A percentile compares a stretch with the other conserved stretches of the same genome.
Conservation (phyloP, 2,888 invertebrate species). For the Chromoteleia sp. region DNA sequence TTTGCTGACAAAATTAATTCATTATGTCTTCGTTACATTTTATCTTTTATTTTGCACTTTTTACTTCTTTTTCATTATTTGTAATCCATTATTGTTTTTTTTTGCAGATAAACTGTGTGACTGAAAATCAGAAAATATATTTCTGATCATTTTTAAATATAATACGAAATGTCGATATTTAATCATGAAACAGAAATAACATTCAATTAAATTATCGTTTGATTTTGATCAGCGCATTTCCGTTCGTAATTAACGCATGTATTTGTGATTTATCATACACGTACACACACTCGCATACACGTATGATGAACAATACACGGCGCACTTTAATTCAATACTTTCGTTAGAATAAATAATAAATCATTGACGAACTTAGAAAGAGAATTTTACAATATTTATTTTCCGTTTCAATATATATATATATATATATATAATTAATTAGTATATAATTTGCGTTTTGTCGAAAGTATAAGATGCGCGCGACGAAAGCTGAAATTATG, state of each 20-base stretch:
- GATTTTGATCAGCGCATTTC: constrained; percentile 10
- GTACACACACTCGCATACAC: too few species aligned
- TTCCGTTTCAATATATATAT: constrained; percentile 12
- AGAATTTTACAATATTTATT: constrained; percentile 12
- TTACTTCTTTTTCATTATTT: too few species aligned
- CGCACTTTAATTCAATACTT: not conserved
- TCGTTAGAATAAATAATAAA: constrained; percentile 7
- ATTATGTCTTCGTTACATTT: too few species aligned
- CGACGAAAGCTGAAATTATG: constrained; percentile 47
- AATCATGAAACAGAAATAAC: constrained; percentile 13
- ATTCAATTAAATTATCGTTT: constrained; percentile 19
- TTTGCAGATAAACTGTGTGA: too few species aligned
- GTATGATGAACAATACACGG: not conserved
- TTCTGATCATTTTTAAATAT: constrained; percentile 6
- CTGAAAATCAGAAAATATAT: too few species aligned
- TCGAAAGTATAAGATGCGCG: constrained; percentile 32
- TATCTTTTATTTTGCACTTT: too few species aligned
- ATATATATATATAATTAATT: constrained; percentile 52
- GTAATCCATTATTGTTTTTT: too few species aligned
- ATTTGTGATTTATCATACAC: constrained; percentile 3
- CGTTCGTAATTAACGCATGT: constrained; percentile 12
- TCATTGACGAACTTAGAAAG: too few species aligned
- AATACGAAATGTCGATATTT: constrained; percentile 7
- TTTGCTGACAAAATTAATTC: too few species aligned
- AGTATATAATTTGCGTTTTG: constrained; percentile 30